A percentile compares a stretch with the other conserved stretches of the same genome.
Evolutionary conservation across 2,888 invertebrate species (phyloP).

Genomic region (Tetrapedia diversipes): DNA sequence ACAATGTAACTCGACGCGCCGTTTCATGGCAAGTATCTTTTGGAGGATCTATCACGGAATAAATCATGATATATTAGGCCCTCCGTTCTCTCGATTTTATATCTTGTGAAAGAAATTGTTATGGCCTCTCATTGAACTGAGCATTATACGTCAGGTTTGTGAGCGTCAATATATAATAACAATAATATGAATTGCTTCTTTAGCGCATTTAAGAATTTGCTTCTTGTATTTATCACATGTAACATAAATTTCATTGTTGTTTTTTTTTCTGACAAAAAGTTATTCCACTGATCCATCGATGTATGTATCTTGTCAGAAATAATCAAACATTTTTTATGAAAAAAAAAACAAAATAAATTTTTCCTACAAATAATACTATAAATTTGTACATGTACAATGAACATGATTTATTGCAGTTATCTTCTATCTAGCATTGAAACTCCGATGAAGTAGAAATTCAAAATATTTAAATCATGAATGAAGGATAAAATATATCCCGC

Average conservation of each 20-base stretch:
- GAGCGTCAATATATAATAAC: neutral
- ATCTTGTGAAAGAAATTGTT: conserved; percentile 5
- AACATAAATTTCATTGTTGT: conserved; percentile 15
- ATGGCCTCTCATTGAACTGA: conserved; percentile 8
- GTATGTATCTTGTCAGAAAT: conserved; percentile 12
- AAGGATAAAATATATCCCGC: too few species aligned
- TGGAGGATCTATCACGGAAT: conserved; percentile 36
- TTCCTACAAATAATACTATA: conserved; percentile 4
- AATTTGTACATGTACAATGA: conserved; percentile 13
- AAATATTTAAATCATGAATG: conserved; percentile 9
- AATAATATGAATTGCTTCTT: conserved; percentile 8
- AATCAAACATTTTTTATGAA: conserved; percentile 23
- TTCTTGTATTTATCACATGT: neutral
- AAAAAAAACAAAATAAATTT: conserved; percentile 32
- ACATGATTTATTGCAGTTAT: conserved; percentile 19
- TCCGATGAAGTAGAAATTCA: conserved; percentile 1
- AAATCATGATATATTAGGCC: conserved; percentile 44
- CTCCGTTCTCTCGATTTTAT: conserved; percentile 18
- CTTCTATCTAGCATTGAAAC: neutral
- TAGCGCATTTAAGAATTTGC: neutral
- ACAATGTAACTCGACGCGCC: conserved; percentile 58
- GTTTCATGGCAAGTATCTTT: conserved; percentile 47
- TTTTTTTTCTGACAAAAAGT: conserved; percentile 1
- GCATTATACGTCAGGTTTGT: neutral
- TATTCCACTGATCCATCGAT: conserved; percentile 10